Conservation (phyloP, 64 coral and sea anemone species). For the Montipora cactus region DNA sequence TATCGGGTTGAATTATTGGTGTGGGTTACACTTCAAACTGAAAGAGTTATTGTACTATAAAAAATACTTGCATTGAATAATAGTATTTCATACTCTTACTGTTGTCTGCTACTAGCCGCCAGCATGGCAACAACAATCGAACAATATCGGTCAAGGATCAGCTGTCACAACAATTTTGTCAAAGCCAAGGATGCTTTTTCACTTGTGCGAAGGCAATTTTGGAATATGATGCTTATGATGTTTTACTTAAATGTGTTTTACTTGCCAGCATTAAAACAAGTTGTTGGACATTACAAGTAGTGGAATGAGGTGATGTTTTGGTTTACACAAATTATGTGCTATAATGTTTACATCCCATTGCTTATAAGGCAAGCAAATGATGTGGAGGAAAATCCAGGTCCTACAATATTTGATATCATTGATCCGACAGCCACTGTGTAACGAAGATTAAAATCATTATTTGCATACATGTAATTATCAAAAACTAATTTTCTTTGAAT, state of each 20-base stretch:
- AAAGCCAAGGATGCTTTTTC: neutral
- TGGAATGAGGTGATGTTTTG: conserved; percentile 35
- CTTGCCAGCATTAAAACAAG: neutral
- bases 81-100: too few species aligned
- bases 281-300: neutral
- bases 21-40: too few species aligned
- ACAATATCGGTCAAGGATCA: too few species aligned
- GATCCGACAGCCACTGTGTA: neutral
- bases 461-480: too few species aligned
- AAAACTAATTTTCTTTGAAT: too few species aligned
- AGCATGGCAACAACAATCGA: too few species aligned
- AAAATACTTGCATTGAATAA: too few species aligned
- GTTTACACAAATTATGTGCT: conserved; percentile 19
- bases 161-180: too few species aligned
- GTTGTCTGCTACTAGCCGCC: too few species aligned
- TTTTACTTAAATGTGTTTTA: conserved; percentile 2
- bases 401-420: conserved; percentile 8
- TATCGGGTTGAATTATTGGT: too few species aligned
- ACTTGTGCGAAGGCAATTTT: neutral
- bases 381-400: neutral
- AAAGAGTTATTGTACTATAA: too few species aligned
- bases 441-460: too few species aligned
- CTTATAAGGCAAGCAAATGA: neutral
- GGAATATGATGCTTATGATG: neutral
- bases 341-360: neutral